Evolutionary conservation across 2,797 vertebrate genomes (phyloP).

Genomic region (Arremon brunneinucha): DNA sequence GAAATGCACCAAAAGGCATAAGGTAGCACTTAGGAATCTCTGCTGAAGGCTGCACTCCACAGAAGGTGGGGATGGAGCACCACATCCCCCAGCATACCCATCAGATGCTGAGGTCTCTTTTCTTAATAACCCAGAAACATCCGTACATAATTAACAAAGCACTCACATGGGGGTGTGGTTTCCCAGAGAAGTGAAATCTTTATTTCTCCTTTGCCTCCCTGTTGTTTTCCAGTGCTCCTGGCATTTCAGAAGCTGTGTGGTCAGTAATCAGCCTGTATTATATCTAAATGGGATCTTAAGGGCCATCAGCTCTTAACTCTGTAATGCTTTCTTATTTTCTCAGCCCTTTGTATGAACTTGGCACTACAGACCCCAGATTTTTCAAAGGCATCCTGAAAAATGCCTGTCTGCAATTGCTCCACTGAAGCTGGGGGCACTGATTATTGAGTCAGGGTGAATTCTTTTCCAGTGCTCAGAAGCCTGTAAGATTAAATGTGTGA

Average conservation of each 20-base stretch:
- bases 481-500: not conserved
- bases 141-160: not conserved
- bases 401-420: not conserved
- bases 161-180: not conserved
- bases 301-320: not conserved
- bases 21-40: not conserved
- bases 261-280: not conserved
- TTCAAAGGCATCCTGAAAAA: not conserved
- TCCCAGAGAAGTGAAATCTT: not conserved
- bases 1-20: not conserved
- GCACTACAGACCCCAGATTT: not conserved
- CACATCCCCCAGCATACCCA: not conserved
- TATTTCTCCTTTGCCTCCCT: not conserved
- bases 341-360: not conserved
- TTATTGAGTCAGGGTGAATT: not conserved
- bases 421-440: not conserved
- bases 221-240: not conserved
- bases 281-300: not conserved
- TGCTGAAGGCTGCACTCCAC: not conserved
- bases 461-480: not conserved
- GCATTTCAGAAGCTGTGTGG: not conserved
- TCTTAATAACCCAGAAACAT: not conserved
- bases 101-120: not conserved
- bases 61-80: not conserved
- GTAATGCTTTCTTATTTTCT: not conserved